Evolutionary conservation across 92 coral and sea anemone species (phyloP), one percentile per base, ranked within the genome.

Genomic region (Blastomussa wellsi): DNA sequence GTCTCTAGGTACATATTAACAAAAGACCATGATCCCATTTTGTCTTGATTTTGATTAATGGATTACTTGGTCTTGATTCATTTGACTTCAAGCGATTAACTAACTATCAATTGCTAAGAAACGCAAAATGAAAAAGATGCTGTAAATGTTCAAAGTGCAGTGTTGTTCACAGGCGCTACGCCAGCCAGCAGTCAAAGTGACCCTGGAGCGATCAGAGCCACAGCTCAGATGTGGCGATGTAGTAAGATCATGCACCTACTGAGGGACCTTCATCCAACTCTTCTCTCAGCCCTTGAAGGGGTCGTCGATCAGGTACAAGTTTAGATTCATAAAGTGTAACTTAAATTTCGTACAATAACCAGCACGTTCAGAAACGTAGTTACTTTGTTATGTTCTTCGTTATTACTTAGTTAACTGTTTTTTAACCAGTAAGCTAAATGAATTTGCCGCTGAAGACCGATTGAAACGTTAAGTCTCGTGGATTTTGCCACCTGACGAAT

Each of bases 151-250:
- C 7, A 68, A 33, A 9, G 24, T 13, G 8, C 38, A 1, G 10
- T 68, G 74, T 62, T 28, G 68, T 62, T 9, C 22, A 33, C 79
- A 77, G 85, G 90, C 49, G 36, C 80, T 6, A 44, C 90, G 20
- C 72, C 90, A 55, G 68, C 86, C 51, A 86, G 88, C 59, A 90
- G 94, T 69, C 98, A 94, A 81, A 93, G 95, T 75, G 99, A 97
- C 75, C 94, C 97, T 39, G 95, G 98, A 35, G 94, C 98, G 35
- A 95, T 97, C 42, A 94, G 99, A 7, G 99, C 95, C 72, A 94
- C 99, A 24, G 97, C 99, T 29, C 95, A 93, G 82, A 97, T 97
- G 98, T 94, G 99, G 99, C 93, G 95, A 22, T 97, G 99, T 66
- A 97, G 98, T 77, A 95, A 95, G 83, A 97, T 97, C 41, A 97